Base-by-base conservation (phyloP, 2,888 invertebrate species). In the Phragmatobia fuliginosa region DNA sequence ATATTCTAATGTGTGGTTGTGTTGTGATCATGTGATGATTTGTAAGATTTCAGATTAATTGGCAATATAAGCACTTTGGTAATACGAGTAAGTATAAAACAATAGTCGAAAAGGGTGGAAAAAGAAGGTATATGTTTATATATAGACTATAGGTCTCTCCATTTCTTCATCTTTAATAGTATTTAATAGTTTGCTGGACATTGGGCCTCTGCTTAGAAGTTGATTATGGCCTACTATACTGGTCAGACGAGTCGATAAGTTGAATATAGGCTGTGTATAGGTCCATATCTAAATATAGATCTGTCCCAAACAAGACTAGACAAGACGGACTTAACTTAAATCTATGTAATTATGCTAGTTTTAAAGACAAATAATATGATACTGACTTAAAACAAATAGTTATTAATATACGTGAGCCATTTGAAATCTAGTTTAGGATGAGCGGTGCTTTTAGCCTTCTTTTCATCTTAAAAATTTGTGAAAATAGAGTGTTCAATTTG, bases 61-160 rank as follows among this genome's bases (percentile, higher is more conserved):
- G 73, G 73, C 68, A 71, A 72, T 64, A 68, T 56, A 80, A 80
- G 77, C 80, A 73, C 62, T 66, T 58, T 63, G 32, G 61, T 70
- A 70, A 56, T 32, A 69, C n/a, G n/a, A 65, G 45, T 36, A 2
- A 58, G 31, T 45, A 16, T 56, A 56, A 63, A 33, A 63, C 63
- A 32, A 31, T 45, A 10, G n/a, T 60, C n/a, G 33, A 33, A n/a
- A 33, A 33, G 32, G 21, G 45, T 45, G 21, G 21, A 21, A 45
- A 21, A 45, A 21, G 21, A n/a, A 45, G 6, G 45, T 45, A 41
- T 41, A 16, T 41, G 41, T 41, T 41, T 41, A 5, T 41, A 18
- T 41, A 41, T 41, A 18, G 41, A 18, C 41, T 41, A 41, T 18
- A 41, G 18, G 41, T 21, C 45, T 45, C 45, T 45, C n/a, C 45